phyloP scores from a whole-genome alignment of 2,888 invertebrate species.

The Alsophila aescularia region DNA sequence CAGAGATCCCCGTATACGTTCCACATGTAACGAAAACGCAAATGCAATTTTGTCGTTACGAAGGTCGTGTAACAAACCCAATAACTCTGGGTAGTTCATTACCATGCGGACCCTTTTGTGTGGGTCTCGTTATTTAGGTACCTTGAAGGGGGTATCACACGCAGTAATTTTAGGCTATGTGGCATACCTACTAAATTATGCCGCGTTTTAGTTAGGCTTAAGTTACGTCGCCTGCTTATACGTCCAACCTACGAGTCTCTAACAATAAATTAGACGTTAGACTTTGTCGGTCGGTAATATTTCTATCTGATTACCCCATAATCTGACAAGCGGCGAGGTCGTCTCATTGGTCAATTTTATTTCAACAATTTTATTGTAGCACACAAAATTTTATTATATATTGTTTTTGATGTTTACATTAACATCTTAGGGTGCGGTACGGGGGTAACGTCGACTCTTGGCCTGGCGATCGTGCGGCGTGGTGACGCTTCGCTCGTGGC shows the following conservation, averaged over 20 bases:
- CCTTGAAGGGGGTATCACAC: slow-evolving; percentile 37
- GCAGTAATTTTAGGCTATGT: slow-evolving; percentile 35
- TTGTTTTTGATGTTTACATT: too few relatives aligned
- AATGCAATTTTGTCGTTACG: slow-evolving; percentile 28
- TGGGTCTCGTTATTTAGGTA: slow-evolving; percentile 42
- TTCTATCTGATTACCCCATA: neutral
- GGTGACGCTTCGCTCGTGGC: too few relatives aligned
- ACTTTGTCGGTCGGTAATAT: neutral
- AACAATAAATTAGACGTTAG: neutral
- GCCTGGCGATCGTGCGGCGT: too few relatives aligned
- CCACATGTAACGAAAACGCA: slow-evolving; percentile 12
- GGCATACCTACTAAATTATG: slow-evolving; percentile 17
- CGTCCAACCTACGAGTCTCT: neutral
- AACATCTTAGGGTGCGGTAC: too few relatives aligned
- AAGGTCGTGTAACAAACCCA: slow-evolving; percentile 27
- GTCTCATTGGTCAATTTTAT: too few relatives aligned
- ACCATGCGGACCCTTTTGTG: slow-evolving; percentile 37
- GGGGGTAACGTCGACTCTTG: too few relatives aligned
- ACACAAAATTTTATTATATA: too few relatives aligned
- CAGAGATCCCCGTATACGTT: slow-evolving; percentile 3
- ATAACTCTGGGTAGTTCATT: slow-evolving; percentile 43
- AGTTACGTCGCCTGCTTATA: neutral
- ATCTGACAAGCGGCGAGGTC: too few relatives aligned
- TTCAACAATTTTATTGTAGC: too few relatives aligned
- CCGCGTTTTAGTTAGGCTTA: slow-evolving; percentile 5